Conservation (phyloP, 2,113 vertebrate species). For the Grantiella picta region DNA sequence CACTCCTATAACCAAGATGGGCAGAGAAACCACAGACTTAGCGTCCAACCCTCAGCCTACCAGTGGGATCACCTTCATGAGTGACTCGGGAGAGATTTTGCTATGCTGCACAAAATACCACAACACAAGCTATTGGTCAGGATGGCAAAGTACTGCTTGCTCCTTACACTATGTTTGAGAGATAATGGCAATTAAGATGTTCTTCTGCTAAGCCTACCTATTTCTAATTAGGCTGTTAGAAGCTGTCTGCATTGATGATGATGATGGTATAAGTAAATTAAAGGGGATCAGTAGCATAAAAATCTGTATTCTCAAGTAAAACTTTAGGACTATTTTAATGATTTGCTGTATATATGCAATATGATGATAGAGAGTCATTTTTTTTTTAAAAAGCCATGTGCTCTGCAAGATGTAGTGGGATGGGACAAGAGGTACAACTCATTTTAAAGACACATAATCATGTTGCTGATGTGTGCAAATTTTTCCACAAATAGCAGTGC, state of each 20-base stretch:
- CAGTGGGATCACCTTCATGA: neutral
- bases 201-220: neutral
- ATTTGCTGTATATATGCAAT: neutral
- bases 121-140: neutral
- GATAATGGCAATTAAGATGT: neutral
- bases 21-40: slow-evolving; percentile 18
- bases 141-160: neutral
- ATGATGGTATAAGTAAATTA: neutral
- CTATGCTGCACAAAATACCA: neutral
- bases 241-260: neutral
- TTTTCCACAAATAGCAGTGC: neutral
- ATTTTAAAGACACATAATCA: neutral
- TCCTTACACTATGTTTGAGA: neutral
- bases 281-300: neutral
- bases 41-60: neutral
- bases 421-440: neutral
- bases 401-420: neutral
- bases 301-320: neutral
- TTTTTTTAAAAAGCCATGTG: too few relatives aligned
- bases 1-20: neutral
- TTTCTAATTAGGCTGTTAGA: neutral
- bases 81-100: neutral
- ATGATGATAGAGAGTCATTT: neutral
- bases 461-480: neutral
- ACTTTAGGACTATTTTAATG: neutral